Evolutionary conservation across 2,797 vertebrate species (phyloP).

Genomic region (Cirrhinus mrigala): DNA sequence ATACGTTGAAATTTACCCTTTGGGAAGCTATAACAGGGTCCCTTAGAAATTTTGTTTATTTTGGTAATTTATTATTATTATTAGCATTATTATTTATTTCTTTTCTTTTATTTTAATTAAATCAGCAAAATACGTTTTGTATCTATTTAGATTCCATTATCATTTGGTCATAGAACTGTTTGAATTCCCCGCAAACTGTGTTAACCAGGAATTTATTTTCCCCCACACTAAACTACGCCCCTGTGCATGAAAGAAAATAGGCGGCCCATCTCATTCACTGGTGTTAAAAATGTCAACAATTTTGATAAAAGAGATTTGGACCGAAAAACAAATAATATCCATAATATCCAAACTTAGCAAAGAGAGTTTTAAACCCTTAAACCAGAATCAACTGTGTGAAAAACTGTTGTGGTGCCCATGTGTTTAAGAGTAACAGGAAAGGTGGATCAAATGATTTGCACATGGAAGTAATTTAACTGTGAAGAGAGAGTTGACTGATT

Average conservation of each 20-base stretch:
- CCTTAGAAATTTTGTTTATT: no score
- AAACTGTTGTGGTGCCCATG: neutral
- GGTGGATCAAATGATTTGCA: neutral
- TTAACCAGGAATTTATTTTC: neutral
- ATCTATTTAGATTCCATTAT: neutral
- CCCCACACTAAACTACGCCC: neutral
- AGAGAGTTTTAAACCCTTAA: neutral
- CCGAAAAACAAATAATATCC: neutral
- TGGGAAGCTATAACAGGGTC: no score
- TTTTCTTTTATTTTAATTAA: neutral
- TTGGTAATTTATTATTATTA: no score
- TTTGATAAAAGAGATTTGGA: neutral
- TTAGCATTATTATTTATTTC: no score
- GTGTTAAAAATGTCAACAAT: neutral
- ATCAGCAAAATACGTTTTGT: neutral
- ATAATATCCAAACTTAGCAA: neutral
- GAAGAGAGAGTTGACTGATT: neutral
- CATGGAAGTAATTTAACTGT: constrained; percentile 34
- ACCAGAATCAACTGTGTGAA: neutral
- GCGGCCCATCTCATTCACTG: neutral
- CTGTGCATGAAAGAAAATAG: neutral
- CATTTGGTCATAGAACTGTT: neutral
- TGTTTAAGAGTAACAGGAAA: constrained; percentile 10
- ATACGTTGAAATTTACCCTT: no score
- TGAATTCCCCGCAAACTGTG: neutral